Percentiles rank a stretch among this genome's conserved stretches.
Conservation (phyloP, 2,888 invertebrate genomes). For the Ptilodon capucinus region DNA sequence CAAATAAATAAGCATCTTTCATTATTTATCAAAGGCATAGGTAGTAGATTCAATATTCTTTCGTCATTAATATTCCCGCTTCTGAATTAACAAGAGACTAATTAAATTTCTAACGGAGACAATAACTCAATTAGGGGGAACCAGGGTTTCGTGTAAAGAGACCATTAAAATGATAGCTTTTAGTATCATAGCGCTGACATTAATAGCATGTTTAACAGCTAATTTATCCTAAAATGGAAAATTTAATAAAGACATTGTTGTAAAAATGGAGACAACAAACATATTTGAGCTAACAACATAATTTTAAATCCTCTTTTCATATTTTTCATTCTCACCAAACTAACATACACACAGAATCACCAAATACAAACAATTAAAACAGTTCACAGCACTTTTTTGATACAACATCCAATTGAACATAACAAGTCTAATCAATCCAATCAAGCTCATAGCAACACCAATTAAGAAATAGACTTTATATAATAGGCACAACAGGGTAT, state of each 20-base stretch:
- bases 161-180: neutral
- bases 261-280: no score
- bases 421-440: neutral
- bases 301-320: no score
- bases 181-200: neutral
- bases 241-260: no score
- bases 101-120: neutral
- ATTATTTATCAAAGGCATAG: no score
- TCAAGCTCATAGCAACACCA: neutral
- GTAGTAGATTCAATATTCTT: no score
- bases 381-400: neutral
- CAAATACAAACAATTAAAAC: neutral
- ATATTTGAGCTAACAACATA: no score
- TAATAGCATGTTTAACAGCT: neutral
- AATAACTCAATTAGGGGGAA: neutral
- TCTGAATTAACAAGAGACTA: neutral
- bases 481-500: neutral
- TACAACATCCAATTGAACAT: neutral
- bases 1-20: no score
- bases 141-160: neutral
- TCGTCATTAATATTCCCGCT: neutral
- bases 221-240: no score
- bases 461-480: constrained; percentile 6
- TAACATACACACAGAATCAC: no score
- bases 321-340: neutral